These are phyloP conservation scores for Heteronetta atricapilla DNA, from an alignment of 2,113 vertebrate genomes.

Conservation along the genomic window DNA sequence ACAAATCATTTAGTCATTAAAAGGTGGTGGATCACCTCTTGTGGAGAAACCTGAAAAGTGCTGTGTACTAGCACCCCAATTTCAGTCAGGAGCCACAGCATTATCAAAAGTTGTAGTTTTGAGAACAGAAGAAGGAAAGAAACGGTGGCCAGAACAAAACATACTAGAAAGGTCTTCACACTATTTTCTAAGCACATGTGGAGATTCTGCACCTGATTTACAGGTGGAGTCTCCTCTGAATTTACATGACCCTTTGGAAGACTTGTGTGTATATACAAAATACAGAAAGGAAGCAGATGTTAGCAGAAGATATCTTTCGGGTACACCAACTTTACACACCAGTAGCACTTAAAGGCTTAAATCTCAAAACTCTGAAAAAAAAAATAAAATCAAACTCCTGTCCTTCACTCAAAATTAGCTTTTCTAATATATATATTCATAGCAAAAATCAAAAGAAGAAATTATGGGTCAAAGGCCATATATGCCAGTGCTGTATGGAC, in stretches of 20 bases:
- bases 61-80: neutral
- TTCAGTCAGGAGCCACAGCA: neutral
- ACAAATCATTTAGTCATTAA: neutral
- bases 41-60: neutral
- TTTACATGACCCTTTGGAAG: neutral
- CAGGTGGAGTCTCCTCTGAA: neutral
- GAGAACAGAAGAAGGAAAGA: neutral
- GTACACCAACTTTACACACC: neutral
- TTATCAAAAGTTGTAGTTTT: neutral
- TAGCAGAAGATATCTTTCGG: neutral
- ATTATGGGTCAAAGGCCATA: neutral
- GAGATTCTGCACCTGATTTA: neutral
- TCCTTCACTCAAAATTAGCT: neutral
- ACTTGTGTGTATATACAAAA: neutral
- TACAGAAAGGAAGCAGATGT: neutral
- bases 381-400: neutral
- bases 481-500: neutral
- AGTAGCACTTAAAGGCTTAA: neutral
- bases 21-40: neutral
- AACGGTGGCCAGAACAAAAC: neutral
- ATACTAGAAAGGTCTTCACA: neutral
- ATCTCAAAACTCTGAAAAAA: neutral
- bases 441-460: neutral
- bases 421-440: neutral
- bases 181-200: neutral